Base-by-base conservation (phyloP, 2,797 vertebrate species). In the Rhynchonycteris naso region DNA sequence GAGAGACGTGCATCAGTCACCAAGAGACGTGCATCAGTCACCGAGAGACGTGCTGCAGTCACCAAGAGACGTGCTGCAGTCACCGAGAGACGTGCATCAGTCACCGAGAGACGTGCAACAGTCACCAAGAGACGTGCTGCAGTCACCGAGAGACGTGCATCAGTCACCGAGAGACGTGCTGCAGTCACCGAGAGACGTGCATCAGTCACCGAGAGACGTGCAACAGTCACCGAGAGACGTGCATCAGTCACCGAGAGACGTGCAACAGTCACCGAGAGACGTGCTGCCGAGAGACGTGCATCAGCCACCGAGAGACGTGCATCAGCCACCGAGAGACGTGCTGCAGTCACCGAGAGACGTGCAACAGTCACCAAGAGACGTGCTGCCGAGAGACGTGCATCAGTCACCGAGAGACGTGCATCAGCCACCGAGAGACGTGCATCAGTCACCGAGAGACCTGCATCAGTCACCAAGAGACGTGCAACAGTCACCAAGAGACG, bases 221-320 rank as follows among this genome's bases (percentile, higher is more conserved):
- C n/a, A 9, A 0, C 24, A 0, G 1, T 68, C 35, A 71, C 28
- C 33, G 28, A 7, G 61, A 63, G 50, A 28, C 0, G 5, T 14
- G 18, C 18, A 5, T 5, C 33, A 4, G 5, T 78, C 72, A 61
- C 30, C 50, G 6, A 9, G 4, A 66, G 22, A 38, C 2, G 0
- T 6, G 1, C n/a, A 9, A 0, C 24, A 0, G 2, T 68, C 35
- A 71, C 22, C 33, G 28, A 7, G 61, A 26, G 33, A 15, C 4
- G 5, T 56, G 63, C 72, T 54, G 21, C 65, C 63, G 30, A 2
- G 0, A 58, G 8, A 19, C 1, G 0, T n/a, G 2, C 15, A 56
- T 15, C 47, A 0, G 4, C 28, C 61, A 58, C n/a, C n/a, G n/a
- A 52, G 7, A 74, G 21, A 68, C 11, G 1, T 50, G 18, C 14